A percentile compares a stretch with the other conserved stretches of the same genome.
Evolutionary conservation across 2,888 invertebrate species (phyloP).

Genomic region (Ennomos erosarius): DNA sequence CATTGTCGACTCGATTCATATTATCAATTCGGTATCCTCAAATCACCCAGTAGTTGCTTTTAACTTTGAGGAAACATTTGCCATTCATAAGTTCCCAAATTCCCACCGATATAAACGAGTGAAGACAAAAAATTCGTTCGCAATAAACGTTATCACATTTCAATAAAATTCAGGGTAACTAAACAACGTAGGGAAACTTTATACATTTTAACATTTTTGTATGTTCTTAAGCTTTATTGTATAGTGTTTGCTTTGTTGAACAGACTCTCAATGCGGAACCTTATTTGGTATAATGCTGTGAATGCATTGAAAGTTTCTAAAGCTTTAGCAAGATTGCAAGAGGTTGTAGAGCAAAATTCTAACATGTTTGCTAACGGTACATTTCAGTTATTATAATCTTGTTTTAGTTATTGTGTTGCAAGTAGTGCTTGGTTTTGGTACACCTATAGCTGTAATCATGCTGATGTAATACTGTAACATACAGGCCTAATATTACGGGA

Average conservation of each 20-base stretch:
- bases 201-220: constrained; percentile 34
- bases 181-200: constrained; percentile 18
- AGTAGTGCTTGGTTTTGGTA: neutral
- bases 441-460: no score
- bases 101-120: no score
- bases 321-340: constrained; percentile 34
- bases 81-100: no score
- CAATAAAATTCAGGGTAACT: neutral
- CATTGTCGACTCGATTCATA: no score
- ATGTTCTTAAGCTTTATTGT: constrained; percentile 39
- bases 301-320: constrained; percentile 38
- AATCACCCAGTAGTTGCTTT: no score
- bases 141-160: neutral
- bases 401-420: neutral
- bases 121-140: no score
- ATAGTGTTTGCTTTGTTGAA: constrained; percentile 38
- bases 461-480: no score
- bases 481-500: no score
- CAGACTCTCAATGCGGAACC: constrained; percentile 28
- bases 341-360: constrained; percentile 20
- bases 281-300: constrained; percentile 34
- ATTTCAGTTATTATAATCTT: constrained; percentile 2
- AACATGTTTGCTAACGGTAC: constrained; percentile 16
- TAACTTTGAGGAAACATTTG: no score
- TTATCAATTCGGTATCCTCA: no score